Evolutionary conservation across 2,113 vertebrate genomes (phyloP).

Genomic region (Phalacrocorax brasilianus): DNA sequence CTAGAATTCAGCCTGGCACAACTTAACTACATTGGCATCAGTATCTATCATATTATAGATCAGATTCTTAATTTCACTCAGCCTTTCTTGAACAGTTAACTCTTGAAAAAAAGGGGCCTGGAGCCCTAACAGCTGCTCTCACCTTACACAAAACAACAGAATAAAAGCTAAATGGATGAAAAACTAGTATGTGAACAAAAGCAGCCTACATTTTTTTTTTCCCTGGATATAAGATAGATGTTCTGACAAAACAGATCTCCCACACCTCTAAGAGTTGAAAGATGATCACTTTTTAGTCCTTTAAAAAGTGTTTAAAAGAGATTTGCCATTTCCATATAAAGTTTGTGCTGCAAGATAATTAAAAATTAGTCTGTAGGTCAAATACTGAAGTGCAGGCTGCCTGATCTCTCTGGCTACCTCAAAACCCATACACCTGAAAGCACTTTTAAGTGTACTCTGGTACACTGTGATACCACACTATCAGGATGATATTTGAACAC

Average conservation of each 20-base stretch:
- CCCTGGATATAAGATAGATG: fast-evolving
- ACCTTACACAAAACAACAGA: not conserved
- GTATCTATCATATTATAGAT: not conserved
- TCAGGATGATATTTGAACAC: not conserved
- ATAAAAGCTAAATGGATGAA: not conserved
- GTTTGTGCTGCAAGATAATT: not conserved
- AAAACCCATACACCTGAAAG: not conserved
- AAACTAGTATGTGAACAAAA: not conserved
- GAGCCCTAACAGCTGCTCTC: not conserved
- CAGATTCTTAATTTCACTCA: not conserved
- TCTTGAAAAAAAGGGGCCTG: not conserved
- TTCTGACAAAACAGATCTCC: not conserved
- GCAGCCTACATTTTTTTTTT: not conserved
- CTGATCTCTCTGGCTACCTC: not conserved
- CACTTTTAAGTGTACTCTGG: not conserved
- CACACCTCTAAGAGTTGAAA: not conserved
- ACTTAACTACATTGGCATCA: not conserved
- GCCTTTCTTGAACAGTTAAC: not conserved
- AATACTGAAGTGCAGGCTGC: not conserved
- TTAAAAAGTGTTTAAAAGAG: not conserved
- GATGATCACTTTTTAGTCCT: not conserved
- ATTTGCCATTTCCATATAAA: not conserved
- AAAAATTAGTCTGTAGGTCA: not conserved
- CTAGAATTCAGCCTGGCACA: not conserved
- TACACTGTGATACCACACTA: not conserved